Evolutionary conservation across 1,140 invertebrate species (phyloP).

Genomic region (Potamilus streckersoni): DNA sequence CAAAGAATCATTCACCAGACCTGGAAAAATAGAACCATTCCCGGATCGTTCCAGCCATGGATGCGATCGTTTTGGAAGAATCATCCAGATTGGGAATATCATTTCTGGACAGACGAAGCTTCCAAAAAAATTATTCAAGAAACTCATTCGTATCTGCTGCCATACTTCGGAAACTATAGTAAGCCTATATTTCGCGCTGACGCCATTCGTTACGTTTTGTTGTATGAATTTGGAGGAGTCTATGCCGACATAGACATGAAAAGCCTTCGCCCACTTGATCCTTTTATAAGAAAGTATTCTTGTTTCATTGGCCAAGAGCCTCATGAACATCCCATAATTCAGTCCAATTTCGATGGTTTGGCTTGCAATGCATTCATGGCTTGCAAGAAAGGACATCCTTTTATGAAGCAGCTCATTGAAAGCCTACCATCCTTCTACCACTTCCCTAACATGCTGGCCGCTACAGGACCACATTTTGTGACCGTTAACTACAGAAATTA

Average conservation of each 20-base stretch:
- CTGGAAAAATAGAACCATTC: constrained; percentile 44
- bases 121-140: constrained; percentile 40
- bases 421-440: not conserved
- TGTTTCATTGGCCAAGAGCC: constrained; percentile 57
- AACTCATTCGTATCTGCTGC: constrained; percentile 43
- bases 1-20: constrained; percentile 57
- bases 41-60: constrained; percentile 36
- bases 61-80: constrained; percentile 39
- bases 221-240: constrained; percentile 55
- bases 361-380: constrained; percentile 3
- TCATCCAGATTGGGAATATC: constrained; percentile 54
- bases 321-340: constrained; percentile 35
- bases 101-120: constrained; percentile 57
- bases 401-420: not conserved
- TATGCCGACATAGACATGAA: constrained; percentile 58
- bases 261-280: constrained; percentile 40
- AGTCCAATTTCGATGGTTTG: not conserved
- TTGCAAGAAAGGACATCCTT: constrained; percentile 11
- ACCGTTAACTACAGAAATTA: constrained; percentile 7
- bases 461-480: constrained; percentile 3
- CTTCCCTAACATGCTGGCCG: no score
- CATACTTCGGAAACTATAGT: constrained; percentile 42
- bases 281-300: constrained; percentile 37
- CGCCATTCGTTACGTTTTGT: constrained; percentile 48
- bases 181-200: constrained; percentile 48